phyloP scores from a whole-genome alignment of 2,888 invertebrate species.

The Deroplatys truncata region DNA sequence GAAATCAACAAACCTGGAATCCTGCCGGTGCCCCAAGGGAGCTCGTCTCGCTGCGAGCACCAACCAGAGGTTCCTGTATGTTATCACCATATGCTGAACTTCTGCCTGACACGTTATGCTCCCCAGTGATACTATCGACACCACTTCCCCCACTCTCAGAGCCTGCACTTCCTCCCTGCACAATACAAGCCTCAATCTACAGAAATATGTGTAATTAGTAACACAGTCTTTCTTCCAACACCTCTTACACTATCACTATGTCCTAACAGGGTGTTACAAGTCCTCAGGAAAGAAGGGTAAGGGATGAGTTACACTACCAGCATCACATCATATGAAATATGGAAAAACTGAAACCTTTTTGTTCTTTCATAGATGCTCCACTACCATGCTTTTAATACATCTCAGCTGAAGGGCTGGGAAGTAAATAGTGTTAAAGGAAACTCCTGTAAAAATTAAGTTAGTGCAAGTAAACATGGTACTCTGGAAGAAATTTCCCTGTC shows the following conservation, averaged over 20 bases:
- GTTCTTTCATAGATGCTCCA: too few relatives aligned
- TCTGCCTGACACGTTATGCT: slow-evolving; percentile 79
- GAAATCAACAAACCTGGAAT: slow-evolving; percentile 40
- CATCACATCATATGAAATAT: too few relatives aligned
- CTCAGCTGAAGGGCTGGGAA: too few relatives aligned
- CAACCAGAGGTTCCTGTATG: slow-evolving; percentile 47
- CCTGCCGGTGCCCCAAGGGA: slow-evolving; percentile 50
- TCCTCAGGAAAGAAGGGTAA: neutral
- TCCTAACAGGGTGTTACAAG: slow-evolving; percentile 20
- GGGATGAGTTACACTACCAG: too few relatives aligned
- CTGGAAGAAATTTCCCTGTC: too few relatives aligned
- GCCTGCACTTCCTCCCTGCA: slow-evolving; percentile 58
- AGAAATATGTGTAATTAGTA: slow-evolving; percentile 11
- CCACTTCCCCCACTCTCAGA: slow-evolving; percentile 90
- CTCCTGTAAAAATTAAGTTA: too few relatives aligned
- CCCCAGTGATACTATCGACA: slow-evolving; percentile 87
- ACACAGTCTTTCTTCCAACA: neutral
- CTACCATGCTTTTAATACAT: too few relatives aligned
- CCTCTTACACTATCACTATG: neutral
- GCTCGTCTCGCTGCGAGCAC: slow-evolving; percentile 56
- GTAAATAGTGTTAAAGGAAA: too few relatives aligned
- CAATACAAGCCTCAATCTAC: slow-evolving; percentile 35
- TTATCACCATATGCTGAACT: slow-evolving; percentile 87
- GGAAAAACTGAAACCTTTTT: too few relatives aligned
- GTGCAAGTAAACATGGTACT: too few relatives aligned